Evolutionary conservation across 53 echinoderm and acorn worm genomes (phyloP), one percentile per base, ranked within the genome.

Genomic region (Temnopleurus reevesii): DNA sequence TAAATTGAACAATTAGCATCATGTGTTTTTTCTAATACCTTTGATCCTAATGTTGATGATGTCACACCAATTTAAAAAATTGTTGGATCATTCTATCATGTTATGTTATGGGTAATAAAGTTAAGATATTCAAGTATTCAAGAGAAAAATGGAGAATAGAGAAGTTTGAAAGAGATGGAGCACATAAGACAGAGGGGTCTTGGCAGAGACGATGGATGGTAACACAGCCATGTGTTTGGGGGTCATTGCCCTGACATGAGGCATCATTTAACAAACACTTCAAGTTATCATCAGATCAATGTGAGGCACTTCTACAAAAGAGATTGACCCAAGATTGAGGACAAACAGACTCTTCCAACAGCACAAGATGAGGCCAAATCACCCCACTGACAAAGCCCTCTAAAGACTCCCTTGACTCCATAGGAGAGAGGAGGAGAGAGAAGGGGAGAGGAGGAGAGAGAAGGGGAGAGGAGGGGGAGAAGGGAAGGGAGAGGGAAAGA

Each of bases 251-350:
- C 44, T 60, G 36, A 46, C 63, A 57, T 45, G 27, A 25, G 41
- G 46, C 88, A 87, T 26, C 71, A 65, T 51, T 51, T 86, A 55
- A 83, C 83, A 55, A 35, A 45, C 59, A 60, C 59, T 44, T 43
- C 45, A 60, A 87, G 66, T 71, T 87, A 87, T 71, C 88, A 87
- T 66, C 88, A 46, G 66, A 87, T 87, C 88, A 36, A 51, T 31
- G 71, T 23, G 51, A 56, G 71, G 65, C 30, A 44, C 49, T 35
- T 47, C 88, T 36, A 47, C 46, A 87, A 87, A 66, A 87, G 71
- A 66, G 71, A 43, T 87, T 87, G 88, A 87, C 88, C 88, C 35
- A 36, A 87, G 71, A 33, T 19, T 87, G 88, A 87, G 88, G 88
- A 87, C 88, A 87, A 87, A 87, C 88, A 87, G 84, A 8, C 31